Evolutionary conservation across 2,888 invertebrate genomes (phyloP), one percentile per base, ranked within the genome.

Genomic region (Apamea monoglypha): DNA sequence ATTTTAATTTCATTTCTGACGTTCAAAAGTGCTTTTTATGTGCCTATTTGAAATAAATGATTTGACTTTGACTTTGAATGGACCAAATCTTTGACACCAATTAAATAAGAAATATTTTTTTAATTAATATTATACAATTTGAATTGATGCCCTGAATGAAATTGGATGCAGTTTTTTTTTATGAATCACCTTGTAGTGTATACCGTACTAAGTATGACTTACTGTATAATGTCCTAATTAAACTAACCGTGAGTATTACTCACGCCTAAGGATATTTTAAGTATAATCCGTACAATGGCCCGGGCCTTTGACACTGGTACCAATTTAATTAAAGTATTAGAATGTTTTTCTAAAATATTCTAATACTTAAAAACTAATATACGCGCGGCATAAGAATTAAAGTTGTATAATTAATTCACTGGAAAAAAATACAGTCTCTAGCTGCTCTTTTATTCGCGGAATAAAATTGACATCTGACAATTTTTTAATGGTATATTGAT

Each of bases 131-230:
- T 53, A 18, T 56, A 71, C 70, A 71, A 36, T 5, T 56, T 25
- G 56, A 71, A 18, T 36, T 56, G 56, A 36, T 56, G 70, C n/a
- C n/a, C n/a, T 71, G 70, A 53, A 29, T 69, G 25, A 50, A 53
- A n/a, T 53, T 16, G 36, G 10, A n/a, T 18, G 6, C 32, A 50
- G 16, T 29, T 70, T 4, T 32, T 50, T 32, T 47, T 50, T 50
- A 8, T 47, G 2, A 29, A 29, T 47, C 21, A 68, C 3, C 8
- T 21, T 29, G 44, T 21, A 44, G 10, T 53, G 14, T 47, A 53
- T 25, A 25, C 29, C 25, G 8, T 53, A 8, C 8, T 44, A 18
- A 67, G 18, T n/a, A n/a, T 47, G 44, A 67, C 44, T 67, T 44
- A 67, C 18, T 2, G 10, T 66, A 67, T 47, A 47, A 47, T 47